Percentiles rank a stretch among this genome's conserved stretches.
Conservation (phyloP, 2,113 vertebrate species). For the Abramis brama region DNA sequence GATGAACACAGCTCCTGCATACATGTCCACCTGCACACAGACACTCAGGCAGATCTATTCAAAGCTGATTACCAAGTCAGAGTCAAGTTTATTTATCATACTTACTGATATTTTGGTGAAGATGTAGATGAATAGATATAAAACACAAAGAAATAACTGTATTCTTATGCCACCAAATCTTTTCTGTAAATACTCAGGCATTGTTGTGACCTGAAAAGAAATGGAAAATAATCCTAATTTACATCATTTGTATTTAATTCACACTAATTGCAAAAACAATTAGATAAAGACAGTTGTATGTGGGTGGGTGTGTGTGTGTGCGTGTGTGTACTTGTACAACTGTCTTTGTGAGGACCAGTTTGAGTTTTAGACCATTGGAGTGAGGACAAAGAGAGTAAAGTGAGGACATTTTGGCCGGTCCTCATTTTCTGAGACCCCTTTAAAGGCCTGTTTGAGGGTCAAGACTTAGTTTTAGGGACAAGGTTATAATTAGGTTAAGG, state of each 20-base stretch:
- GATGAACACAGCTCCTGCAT: conserved; percentile 94
- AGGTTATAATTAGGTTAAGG: too few relatives aligned
- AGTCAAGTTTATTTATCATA: background rate
- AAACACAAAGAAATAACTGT: conserved; percentile 84
- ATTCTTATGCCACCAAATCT: conserved; percentile 92
- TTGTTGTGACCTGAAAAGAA: conserved; percentile 87
- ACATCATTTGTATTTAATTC: background rate
- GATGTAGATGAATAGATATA: conserved; percentile 96
- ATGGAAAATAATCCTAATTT: background rate
- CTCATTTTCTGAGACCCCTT: too few relatives aligned
- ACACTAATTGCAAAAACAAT: background rate
- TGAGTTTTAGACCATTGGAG: too few relatives aligned
- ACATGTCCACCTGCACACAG: conserved; percentile 91
- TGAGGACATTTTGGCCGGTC: too few relatives aligned
- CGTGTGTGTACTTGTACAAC: too few relatives aligned
- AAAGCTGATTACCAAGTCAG: background rate
- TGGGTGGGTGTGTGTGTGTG: too few relatives aligned
- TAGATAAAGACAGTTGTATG: background rate
- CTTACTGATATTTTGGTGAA: conserved; percentile 98
- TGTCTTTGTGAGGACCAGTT: too few relatives aligned
- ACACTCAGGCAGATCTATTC: background rate
- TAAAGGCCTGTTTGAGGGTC: too few relatives aligned
- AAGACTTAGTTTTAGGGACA: too few relatives aligned
- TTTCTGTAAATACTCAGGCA: conserved; percentile 90
- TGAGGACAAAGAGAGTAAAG: too few relatives aligned